Evolutionary conservation across 2,113 vertebrate genomes (phyloP).

Genomic region (Lates calcarifer): DNA sequence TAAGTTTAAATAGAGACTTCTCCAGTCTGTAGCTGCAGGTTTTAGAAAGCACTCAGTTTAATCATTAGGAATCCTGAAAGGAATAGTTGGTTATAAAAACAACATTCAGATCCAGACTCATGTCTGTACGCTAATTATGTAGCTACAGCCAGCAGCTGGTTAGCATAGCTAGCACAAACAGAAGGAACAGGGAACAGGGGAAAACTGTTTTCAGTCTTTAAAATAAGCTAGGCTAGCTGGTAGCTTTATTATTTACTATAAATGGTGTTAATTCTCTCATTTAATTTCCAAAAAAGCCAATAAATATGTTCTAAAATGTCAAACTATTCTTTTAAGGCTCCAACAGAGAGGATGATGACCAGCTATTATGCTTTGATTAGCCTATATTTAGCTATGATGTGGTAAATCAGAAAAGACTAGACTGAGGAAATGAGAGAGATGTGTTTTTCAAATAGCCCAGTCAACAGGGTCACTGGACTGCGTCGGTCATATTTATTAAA

Average conservation of each 20-base stretch:
- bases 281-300: background rate
- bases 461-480: background rate
- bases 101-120: too few species aligned
- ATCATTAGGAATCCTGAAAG: background rate
- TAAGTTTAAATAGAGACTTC: background rate
- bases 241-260: background rate
- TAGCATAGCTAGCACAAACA: background rate
- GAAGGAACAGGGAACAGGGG: background rate
- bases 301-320: background rate
- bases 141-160: too few species aligned
- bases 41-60: background rate
- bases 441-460: background rate
- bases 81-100: too few species aligned
- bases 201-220: background rate
- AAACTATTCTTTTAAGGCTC: background rate
- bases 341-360: background rate
- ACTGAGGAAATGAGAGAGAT: background rate
- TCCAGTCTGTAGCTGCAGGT: background rate
- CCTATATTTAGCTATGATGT: background rate
- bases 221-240: background rate
- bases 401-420: background rate
- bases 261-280: background rate
- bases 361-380: background rate
- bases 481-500: background rate
- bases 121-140: background rate